Percentiles rank a stretch among this genome's conserved stretches.
Evolutionary conservation across 2,888 invertebrate genomes (phyloP).

Genomic region (Dryadula phaetusa): DNA sequence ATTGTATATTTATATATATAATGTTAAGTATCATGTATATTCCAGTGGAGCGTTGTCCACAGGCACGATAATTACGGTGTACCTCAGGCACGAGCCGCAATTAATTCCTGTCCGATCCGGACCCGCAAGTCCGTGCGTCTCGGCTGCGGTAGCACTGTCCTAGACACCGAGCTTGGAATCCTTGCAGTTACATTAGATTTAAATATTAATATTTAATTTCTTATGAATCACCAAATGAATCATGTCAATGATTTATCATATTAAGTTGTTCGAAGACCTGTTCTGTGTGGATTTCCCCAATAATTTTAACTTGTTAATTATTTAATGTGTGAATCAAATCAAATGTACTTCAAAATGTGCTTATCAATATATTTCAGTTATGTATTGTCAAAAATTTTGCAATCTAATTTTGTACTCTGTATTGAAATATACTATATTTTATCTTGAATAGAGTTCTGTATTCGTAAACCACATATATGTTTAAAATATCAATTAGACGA

Average conservation of each 20-base stretch:
- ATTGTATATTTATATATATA: slow-evolving; percentile 17
- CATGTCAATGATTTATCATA: neutral
- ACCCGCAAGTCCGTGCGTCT: slow-evolving; percentile 47
- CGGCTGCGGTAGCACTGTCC: slow-evolving; percentile 63
- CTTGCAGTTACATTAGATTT: slow-evolving; percentile 51
- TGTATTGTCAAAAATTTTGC: too few relatives aligned
- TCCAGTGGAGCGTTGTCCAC: slow-evolving; percentile 49
- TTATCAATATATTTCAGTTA: too few relatives aligned
- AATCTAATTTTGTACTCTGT: too few relatives aligned
- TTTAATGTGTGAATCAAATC: too few relatives aligned
- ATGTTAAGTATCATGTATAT: slow-evolving; percentile 17
- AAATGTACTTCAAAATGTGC: too few relatives aligned
- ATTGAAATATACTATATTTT: too few relatives aligned
- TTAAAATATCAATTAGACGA: slow-evolving; percentile 77
- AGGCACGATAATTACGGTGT: slow-evolving; percentile 64
- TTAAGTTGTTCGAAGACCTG: neutral
- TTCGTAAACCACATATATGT: slow-evolving; percentile 60
- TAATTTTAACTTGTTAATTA: too few relatives aligned
- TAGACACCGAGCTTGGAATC: slow-evolving; percentile 58
- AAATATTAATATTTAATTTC: neutral
- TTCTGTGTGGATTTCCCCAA: too few relatives aligned
- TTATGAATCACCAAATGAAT: too few relatives aligned
- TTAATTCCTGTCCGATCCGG: slow-evolving; percentile 62
- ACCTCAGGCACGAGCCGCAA: slow-evolving; percentile 73
- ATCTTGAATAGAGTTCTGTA: neutral